Base-by-base conservation (phyloP, 2,797 vertebrate species). In the Gobio occitaniae region DNA sequence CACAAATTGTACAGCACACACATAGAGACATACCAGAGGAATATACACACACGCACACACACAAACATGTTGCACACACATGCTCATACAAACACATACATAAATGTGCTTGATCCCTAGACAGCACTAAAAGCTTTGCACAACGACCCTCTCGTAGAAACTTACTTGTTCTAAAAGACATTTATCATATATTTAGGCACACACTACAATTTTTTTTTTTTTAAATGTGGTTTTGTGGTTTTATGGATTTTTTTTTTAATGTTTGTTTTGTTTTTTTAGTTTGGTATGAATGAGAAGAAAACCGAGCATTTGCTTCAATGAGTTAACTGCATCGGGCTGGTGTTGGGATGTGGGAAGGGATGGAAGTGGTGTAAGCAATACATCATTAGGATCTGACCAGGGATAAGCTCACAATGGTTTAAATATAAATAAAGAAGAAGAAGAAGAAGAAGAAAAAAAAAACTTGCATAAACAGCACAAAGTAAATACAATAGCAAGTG, bases 401-500 rank as follows among this genome's bases (percentile, higher is more conserved):
- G 90, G 90, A 91, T 76, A 85, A 84, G 84, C 93, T 95, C 93
- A 93, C 88, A 88, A 93, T 93, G 93, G 89, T 93, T 93, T 89
- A 89, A 87, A 91, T 92, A 94, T 92, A 87, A 91, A 91, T 89
- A 93, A 93, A 92, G 77, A 80, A 70, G 70, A 61, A 56, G 52
- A 21, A 56, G 52, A 56, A 56, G 54, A 21, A 52, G 50, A 54
- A 50, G 47, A 54, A 63, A 54, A 12, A 66, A n/a, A 91, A 92
- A 80, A 92, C 92, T 94, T 93, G 93, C 93, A 92, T 93, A 88
- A 93, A 93, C 91, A 94, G 92, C 90, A 90, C 93, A 95, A 83
- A 93, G 91, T 89, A 92, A 94, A 94, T 91, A 93, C 92, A 93
- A 93, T 82, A 90, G 93, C 94, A 92, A 95, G 93, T 92, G 84